Evolutionary conservation across 2,888 invertebrate genomes (phyloP), one percentile per base, ranked within the genome.

Genomic region (Diabrotica balteata): DNA sequence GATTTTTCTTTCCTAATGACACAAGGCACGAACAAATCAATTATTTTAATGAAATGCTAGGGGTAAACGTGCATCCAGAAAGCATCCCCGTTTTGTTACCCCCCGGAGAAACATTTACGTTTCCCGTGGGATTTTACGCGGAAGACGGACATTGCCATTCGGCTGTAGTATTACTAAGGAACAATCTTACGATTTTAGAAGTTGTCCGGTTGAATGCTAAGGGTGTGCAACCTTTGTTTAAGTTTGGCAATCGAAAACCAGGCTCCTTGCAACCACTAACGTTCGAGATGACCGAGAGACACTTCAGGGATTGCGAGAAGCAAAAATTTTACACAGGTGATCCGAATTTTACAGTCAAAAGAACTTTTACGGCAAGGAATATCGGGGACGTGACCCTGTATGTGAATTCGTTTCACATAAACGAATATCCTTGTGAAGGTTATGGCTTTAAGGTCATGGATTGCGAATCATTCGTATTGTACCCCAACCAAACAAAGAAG

Each of bases 151-250:
- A 80, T 45, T 76, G 84, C 22, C 84, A 86, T 76, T 84, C 87
- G 52, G 85, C 88, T 0, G 82, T 86, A 68, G 80, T 90, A 9
- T 87, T 88, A 74, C 81, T 90, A 82, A 91, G 97, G 77, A 98
- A 98, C 83, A 98, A 98, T 84, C 86, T 98, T 79, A 98, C 98
- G 0, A 90, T 96, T 49, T 83, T 97, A 79, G 98, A 98, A 84
- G 90, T 92, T 4, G 87, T 97, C 43, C 89, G 92, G 79, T 84
- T 98, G 70, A 89, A 89, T 66, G 97, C 95, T 0, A 90, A 92
- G 79, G 96, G 97, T 11, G 95, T 94, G 1, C 85, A 90, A 74
- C 95, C 97, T 4, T 91, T 93, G 81, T 92, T 98, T 83, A 93
- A 93, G 79, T 91, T 97, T 78, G 96, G 91, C 32, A 96, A 94